Percentiles rank a stretch among this genome's conserved stretches.
Evolutionary conservation across 2,888 invertebrate species (phyloP).

Genomic region (Aphidoletes aphidimyza): DNA sequence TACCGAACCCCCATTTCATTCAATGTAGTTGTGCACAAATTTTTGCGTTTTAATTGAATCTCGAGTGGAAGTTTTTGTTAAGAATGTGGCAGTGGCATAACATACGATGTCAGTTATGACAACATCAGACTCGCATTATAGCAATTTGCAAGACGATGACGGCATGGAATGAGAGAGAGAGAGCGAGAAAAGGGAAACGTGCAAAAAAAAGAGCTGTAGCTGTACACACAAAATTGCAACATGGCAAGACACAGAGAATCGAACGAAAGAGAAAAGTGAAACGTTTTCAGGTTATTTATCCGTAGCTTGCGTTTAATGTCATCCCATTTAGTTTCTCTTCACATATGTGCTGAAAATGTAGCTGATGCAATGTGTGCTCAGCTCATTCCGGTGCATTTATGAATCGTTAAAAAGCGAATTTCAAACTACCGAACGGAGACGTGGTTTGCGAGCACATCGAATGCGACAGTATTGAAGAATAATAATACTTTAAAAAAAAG

Average conservation of each 20-base stretch:
- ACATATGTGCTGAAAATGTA: neutral
- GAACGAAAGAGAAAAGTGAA: no score
- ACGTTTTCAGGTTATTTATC: conserved; percentile 49
- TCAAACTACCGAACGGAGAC: neutral
- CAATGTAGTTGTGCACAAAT: neutral
- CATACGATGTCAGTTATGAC: conserved; percentile 53
- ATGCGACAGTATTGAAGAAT: neutral
- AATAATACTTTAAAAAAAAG: neutral
- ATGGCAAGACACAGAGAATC: no score
- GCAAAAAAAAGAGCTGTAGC: neutral
- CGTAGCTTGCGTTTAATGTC: conserved; percentile 37
- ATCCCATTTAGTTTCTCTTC: conserved; percentile 47
- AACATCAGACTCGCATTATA: conserved; percentile 47
- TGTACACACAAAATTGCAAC: neutral
- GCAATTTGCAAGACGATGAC: neutral
- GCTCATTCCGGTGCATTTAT: conserved; percentile 31
- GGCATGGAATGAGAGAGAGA: neutral
- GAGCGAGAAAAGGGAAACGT: neutral
- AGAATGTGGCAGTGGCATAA: conserved; percentile 1
- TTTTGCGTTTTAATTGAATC: conserved; percentile 44
- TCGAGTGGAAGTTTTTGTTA: neutral
- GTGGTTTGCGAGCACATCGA: conserved; percentile 22
- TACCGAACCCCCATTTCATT: neutral
- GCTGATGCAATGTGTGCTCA: conserved; percentile 29
- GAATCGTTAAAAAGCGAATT: neutral